These are phyloP conservation scores for Gobio occitaniae DNA, from an alignment of 2,797 vertebrate genomes.

Conservation along the genomic window DNA sequence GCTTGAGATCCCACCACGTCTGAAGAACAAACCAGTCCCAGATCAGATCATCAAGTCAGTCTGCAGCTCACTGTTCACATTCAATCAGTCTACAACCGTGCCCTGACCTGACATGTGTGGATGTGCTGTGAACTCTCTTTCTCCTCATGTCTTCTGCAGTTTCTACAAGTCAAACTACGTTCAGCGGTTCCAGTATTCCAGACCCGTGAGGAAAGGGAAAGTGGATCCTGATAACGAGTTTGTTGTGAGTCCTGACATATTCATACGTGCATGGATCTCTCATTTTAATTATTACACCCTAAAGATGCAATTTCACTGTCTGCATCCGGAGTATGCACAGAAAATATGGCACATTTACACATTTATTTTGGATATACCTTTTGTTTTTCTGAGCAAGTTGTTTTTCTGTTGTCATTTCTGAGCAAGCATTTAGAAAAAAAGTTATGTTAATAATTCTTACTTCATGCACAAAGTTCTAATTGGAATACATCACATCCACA, in stretches of 20 bases:
- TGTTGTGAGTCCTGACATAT: constrained; percentile 82
- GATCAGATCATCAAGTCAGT: constrained; percentile 98
- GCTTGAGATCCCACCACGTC: constrained; percentile 89
- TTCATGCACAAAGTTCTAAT: not conserved
- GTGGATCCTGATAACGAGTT: constrained; percentile 97
- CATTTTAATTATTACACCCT: not conserved
- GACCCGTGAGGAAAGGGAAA: constrained; percentile 91
- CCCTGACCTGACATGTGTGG: not conserved
- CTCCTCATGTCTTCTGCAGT: constrained; percentile 69
- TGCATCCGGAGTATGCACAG: not conserved
- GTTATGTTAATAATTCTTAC: not conserved
- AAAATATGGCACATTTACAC: not conserved
- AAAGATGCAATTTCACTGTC: not conserved
- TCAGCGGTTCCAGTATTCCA: constrained; percentile 94
- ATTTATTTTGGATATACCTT: not conserved
- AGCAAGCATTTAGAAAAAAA: not conserved
- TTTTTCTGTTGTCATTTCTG: too few relatives aligned
- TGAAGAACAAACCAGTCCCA: constrained; percentile 95
- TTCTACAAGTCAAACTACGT: constrained; percentile 99
- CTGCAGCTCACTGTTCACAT: not conserved
- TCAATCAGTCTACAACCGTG: not conserved
- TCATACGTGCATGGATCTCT: not conserved
- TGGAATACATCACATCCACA: not conserved
- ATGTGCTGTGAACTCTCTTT: not conserved
- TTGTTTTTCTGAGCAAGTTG: too few relatives aligned